phyloP scores from a whole-genome alignment of 2,888 invertebrate species.

The Taphrorychus bicolor region DNA sequence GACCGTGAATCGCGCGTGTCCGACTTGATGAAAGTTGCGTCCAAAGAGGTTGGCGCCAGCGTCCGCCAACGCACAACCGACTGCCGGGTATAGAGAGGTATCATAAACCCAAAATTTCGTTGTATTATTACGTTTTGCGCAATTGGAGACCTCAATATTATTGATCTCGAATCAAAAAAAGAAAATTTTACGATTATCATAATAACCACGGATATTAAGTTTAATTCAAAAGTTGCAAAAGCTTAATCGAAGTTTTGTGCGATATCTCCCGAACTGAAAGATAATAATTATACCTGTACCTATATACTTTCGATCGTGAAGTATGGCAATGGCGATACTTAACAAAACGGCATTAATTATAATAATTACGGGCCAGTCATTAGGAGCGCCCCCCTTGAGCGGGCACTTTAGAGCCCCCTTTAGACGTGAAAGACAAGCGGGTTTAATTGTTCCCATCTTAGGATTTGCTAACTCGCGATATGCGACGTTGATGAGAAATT shows the following conservation, averaged over 20 bases:
- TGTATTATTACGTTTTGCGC: neutral
- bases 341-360: constrained; percentile 34
- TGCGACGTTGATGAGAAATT: constrained; percentile 40
- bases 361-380: constrained; percentile 29
- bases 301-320: constrained; percentile 5
- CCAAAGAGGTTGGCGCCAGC: constrained; percentile 42
- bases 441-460: constrained; percentile 37
- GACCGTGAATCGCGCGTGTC: constrained; percentile 39
- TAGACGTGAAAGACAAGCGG: constrained; percentile 21
- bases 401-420: constrained; percentile 15
- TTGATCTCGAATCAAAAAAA: neutral
- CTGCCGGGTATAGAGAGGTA: constrained; percentile 26
- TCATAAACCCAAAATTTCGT: neutral
- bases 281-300: constrained; percentile 26
- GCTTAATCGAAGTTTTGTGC: neutral
- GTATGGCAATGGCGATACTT: constrained; percentile 17
- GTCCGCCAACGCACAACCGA: constrained; percentile 30
- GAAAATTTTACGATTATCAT: neutral
- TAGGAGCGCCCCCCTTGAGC: constrained; percentile 22
- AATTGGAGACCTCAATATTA: neutral
- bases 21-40: constrained; percentile 40
- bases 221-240: neutral
- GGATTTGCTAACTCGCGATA: constrained; percentile 26
- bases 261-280: constrained; percentile 20
- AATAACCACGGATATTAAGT: no score